Conservation (phyloP, 1,140 invertebrate genomes). For the Sycophaga agraensis region DNA sequence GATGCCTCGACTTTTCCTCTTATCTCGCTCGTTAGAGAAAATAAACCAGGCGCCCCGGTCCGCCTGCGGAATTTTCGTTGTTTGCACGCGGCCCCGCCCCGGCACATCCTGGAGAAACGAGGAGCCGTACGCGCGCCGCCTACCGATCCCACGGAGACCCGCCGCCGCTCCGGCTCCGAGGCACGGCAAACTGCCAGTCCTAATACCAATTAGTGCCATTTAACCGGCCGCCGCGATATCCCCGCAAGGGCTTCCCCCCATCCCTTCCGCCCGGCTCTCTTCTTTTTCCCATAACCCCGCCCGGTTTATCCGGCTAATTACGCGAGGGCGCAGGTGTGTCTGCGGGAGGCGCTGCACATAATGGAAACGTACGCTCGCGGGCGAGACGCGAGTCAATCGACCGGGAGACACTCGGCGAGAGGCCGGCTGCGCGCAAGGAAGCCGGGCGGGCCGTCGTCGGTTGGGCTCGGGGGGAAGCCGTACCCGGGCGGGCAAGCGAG, state of each 20-base stretch:
- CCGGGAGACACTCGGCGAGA: too few species aligned
- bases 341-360: too few species aligned
- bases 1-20: neutral
- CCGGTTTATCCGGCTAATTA: too few species aligned
- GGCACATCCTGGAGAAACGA: conserved; percentile 1
- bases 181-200: conserved; percentile 54
- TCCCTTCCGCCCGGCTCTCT: too few species aligned
- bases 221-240: conserved; percentile 31
- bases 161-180: conserved; percentile 29
- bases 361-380: too few species aligned
- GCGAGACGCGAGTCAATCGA: too few species aligned
- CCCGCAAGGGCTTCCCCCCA: conserved; percentile 35
- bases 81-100: conserved; percentile 20
- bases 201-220: conserved; percentile 60
- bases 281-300: too few species aligned
- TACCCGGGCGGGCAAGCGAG: too few species aligned
- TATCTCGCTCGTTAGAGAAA: conserved; percentile 12
- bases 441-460: too few species aligned
- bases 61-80: conserved; percentile 19
- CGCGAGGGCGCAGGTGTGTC: too few species aligned
- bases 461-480: too few species aligned
- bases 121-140: conserved; percentile 10
- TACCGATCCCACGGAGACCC: conserved; percentile 27
- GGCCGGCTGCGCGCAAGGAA: too few species aligned
- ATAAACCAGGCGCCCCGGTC: conserved; percentile 8